Percentiles rank a stretch among this genome's conserved stretches.
Evolutionary conservation across 2,797 vertebrate genomes (phyloP).

Genomic region (Sciaenops ocellatus): DNA sequence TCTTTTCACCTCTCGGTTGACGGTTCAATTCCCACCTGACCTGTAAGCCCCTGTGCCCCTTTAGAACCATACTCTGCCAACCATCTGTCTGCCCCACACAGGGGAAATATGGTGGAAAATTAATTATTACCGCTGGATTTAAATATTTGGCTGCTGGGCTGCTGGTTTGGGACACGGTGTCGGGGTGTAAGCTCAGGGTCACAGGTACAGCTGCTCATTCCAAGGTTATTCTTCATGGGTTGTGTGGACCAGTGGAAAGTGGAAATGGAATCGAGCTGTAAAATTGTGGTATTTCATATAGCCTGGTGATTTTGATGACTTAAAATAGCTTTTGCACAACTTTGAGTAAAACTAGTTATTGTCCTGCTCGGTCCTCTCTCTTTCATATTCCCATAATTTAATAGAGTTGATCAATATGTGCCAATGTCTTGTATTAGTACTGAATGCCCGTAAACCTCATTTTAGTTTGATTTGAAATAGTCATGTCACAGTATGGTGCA

Average conservation of each 20-base stretch:
- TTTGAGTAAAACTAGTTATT: too few species aligned
- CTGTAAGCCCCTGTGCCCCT: conserved; percentile 14
- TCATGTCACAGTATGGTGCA: neutral
- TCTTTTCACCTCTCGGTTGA: conserved; percentile 60
- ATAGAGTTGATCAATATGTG: neutral
- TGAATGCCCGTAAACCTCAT: neutral
- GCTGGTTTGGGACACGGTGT: neutral
- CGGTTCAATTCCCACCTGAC: conserved; percentile 60
- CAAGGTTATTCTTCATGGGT: conserved; percentile 23
- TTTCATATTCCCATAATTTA: neutral
- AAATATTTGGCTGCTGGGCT: conserved; percentile 42
- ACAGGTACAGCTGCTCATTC: conserved; percentile 27
- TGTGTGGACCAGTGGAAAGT: neutral
- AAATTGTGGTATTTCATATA: too few species aligned
- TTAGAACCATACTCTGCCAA: conserved; percentile 34
- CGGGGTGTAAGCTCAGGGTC: conserved; percentile 20
- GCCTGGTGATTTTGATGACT: too few species aligned
- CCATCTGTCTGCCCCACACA: conserved; percentile 51
- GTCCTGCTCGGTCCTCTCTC: too few species aligned
- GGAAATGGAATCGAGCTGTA: neutral
- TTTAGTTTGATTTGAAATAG: neutral
- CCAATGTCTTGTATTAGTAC: neutral
- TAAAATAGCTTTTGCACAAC: too few species aligned
- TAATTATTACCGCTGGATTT: conserved; percentile 54
- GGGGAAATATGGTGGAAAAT: conserved; percentile 32